These are phyloP conservation scores for Ranitomeya imitator DNA, from an alignment of 2,113 vertebrate genomes.

Conservation along the genomic window DNA sequence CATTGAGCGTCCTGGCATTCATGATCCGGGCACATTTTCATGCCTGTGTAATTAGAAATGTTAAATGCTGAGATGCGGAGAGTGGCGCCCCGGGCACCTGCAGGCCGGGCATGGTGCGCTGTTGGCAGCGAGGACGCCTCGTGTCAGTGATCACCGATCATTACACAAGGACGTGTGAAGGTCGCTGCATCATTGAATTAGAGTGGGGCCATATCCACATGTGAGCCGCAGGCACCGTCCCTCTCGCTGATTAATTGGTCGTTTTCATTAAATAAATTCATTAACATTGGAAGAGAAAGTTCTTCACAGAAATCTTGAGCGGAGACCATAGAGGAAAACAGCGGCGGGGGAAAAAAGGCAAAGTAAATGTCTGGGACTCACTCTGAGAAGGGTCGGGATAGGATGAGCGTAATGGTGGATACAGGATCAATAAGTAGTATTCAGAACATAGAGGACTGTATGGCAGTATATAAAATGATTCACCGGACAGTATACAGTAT, in stretches of 20 bases:
- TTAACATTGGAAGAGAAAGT: conserved; percentile 3
- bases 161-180: conserved; percentile 23
- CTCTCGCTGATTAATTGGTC: neutral
- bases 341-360: neutral
- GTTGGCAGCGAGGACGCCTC: conserved; percentile 18
- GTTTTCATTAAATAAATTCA: conserved; percentile 16
- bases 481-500: neutral
- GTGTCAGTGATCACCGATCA: conserved; percentile 22
- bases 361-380: neutral
- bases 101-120: neutral
- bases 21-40: neutral
- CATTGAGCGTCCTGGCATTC: neutral
- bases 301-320: neutral
- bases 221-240: neutral
- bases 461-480: neutral
- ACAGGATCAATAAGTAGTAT: neutral
- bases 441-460: neutral
- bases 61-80: neutral
- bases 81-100: neutral
- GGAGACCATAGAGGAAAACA: neutral
- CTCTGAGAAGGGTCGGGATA: neutral
- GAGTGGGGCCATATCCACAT: neutral
- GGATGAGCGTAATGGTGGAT: neutral
- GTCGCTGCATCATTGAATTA: conserved; percentile 5
- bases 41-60: neutral